Conservation (phyloP, 1,140 invertebrate species). For the Apis cerana region DNA sequence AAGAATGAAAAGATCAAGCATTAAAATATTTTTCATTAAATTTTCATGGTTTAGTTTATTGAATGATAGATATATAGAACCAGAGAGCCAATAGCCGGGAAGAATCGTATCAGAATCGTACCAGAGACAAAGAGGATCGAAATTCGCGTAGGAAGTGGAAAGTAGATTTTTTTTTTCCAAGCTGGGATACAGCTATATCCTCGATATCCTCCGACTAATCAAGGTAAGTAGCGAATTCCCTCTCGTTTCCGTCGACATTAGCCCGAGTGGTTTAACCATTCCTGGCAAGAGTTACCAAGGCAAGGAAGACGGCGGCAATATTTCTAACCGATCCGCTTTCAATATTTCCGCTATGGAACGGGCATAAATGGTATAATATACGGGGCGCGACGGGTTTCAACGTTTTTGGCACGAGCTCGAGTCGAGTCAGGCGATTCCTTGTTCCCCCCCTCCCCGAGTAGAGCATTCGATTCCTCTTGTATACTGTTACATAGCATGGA, state of each 20-base stretch:
- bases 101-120: too few relatives aligned
- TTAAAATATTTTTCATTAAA: too few relatives aligned
- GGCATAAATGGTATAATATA: conserved; percentile 50
- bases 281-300: conserved; percentile 29
- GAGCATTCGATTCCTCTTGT: not conserved
- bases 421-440: not conserved
- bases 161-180: not conserved
- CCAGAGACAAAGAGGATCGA: not conserved
- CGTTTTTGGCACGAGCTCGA: conserved; percentile 32
- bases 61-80: too few relatives aligned
- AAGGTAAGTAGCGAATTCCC: conserved; percentile 25
- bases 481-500: too few relatives aligned
- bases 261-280: conserved; percentile 27
- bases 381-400: conserved; percentile 18
- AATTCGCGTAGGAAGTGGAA: not conserved
- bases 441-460: too few relatives aligned
- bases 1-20: too few relatives aligned
- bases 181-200: not conserved
- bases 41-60: too few relatives aligned
- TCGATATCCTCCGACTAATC: conserved; percentile 21
- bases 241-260: conserved; percentile 4
- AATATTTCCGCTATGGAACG: conserved; percentile 8
- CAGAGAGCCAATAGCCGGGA: too few relatives aligned
- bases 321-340: conserved; percentile 31
- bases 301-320: not conserved